Conservation (phyloP, 2,888 invertebrate genomes). For the Pandemis corylana region DNA sequence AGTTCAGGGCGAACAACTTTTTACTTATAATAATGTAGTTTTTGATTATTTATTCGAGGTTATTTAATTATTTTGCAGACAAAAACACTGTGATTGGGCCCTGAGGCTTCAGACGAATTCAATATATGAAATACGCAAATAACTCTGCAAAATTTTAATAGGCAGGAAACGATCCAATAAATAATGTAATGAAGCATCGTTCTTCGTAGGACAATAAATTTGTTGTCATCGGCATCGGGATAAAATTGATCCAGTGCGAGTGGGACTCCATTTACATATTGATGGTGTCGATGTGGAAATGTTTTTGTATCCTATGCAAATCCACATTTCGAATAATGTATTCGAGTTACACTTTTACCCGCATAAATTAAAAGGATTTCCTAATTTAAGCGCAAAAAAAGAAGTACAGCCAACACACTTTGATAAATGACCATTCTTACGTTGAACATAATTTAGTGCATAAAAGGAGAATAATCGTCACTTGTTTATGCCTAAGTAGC, state of each 20-base stretch:
- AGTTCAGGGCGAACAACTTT: no score
- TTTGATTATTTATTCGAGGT: not conserved
- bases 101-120: not conserved
- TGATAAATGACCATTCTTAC: no score
- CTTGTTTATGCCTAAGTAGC: no score
- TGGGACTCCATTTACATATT: conserved; percentile 36
- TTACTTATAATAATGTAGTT: no score
- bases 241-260: conserved; percentile 19
- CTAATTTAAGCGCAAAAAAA: not conserved
- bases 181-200: conserved; percentile 33
- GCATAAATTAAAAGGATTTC: not conserved
- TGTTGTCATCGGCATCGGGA: conserved; percentile 18
- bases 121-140: conserved; percentile 5
- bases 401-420: no score
- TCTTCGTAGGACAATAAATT: conserved; percentile 32
- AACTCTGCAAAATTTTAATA: conserved; percentile 25
- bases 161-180: conserved; percentile 28
- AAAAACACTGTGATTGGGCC: not conserved
- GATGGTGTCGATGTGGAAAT: conserved; percentile 23
- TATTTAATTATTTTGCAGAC: not conserved
- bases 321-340: conserved; percentile 10
- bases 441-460: no score
- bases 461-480: no score
- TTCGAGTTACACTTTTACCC: not conserved
- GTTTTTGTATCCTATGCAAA: conserved; percentile 30